Evolutionary conservation across 2,797 vertebrate genomes (phyloP), one percentile per base, ranked within the genome.

Genomic region (Hyperoplus immaculatus): DNA sequence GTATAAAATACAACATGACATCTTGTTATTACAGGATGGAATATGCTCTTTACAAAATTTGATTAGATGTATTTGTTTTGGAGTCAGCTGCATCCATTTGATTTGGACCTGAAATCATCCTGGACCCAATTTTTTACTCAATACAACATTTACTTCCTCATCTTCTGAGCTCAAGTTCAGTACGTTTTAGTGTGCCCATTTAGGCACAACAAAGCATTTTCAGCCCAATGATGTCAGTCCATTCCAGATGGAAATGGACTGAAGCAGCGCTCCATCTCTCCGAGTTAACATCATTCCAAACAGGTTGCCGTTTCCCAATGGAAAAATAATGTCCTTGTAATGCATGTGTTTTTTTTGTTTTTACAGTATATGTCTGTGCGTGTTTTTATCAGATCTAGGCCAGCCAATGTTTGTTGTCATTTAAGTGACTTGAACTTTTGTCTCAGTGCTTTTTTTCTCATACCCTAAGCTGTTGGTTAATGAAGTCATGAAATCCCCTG

Each of bases 401-500:
- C 67, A n/a, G 9, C 14, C 16, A 54, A 3, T 59, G 67, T 73
- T 75, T 58, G 15, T 62, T 59, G 63, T 74, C 65, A 49, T 1
- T 69, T 61, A 63, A 43, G 41, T 65, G 41, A 75, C 47, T 60
- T 79, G 60, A 51, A 66, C 69, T 53, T 42, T 21, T 49, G 67
- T 36, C 61, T 46, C 1, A 8, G 69, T 50, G 21, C 41, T 60
- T 36, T 66, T 39, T n/a, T 45, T 56, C 54, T 85, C 65, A 62
- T 46, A 60, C 63, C 18, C 41, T 65, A 62, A 78, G 57, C 69
- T 83, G 68, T 42, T 71, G 47, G 59, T 42, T 54, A 51, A 75
- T 77, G 21, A 63, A 78, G 62, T 65, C 38, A 46, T 76, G 21
- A 76, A 75, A 77, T 72, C 67, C 70, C 58, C 53, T 42, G 72